Conservation (phyloP, 2,797 vertebrate species). For the Lacerta viridis region DNA sequence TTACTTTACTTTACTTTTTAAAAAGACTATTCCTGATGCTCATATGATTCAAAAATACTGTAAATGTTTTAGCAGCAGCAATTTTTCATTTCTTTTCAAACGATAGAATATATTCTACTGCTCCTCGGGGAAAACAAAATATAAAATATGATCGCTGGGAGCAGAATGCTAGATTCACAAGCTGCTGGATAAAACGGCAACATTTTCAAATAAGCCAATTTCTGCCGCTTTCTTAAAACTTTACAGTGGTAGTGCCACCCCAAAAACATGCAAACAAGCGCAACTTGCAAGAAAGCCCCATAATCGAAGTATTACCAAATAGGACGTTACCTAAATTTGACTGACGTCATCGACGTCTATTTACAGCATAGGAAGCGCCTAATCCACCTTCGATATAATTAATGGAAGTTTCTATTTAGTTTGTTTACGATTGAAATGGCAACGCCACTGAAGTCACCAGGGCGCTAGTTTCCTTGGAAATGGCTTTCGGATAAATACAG, state of each 20-base stretch:
- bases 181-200: neutral
- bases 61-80: neutral
- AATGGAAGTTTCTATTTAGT: neutral
- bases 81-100: no score
- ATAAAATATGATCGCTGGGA: neutral
- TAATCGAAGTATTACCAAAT: neutral
- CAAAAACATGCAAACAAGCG: neutral
- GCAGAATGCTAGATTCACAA: neutral
- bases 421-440: neutral
- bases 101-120: neutral
- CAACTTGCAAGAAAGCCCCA: neutral
- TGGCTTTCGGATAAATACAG: neutral
- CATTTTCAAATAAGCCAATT: neutral
- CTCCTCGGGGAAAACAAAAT: neutral
- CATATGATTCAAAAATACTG: neutral
- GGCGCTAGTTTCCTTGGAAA: neutral
- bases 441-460: neutral
- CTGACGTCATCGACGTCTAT: neutral
- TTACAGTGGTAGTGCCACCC: neutral
- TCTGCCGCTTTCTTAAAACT: neutral
- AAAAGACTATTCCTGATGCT: neutral
- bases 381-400: neutral
- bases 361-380: neutral
- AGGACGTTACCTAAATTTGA: neutral
- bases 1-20: neutral